Base-by-base conservation (phyloP, 2,113 vertebrate species). In the Gnathonemus echidnorhynchus region DNA sequence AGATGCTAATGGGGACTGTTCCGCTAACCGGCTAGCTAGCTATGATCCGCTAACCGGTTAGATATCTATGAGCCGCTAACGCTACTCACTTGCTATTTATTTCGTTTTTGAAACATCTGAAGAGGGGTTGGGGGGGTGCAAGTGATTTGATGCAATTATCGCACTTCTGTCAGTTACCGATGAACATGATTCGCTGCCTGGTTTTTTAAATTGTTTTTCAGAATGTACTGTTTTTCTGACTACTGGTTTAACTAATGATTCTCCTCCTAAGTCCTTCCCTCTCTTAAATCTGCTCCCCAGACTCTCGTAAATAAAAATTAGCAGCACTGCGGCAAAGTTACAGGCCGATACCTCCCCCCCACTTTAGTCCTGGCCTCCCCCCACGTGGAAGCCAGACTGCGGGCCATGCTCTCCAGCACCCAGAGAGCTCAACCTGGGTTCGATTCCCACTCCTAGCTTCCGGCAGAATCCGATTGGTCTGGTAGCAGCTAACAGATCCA, bases 231-330 rank as follows among this genome's bases (percentile, higher is more conserved):
- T 88, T 58, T 58, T 24, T 56, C 31, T 42, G n/a, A 56, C 35
- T 58, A 17, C 87, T 52, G 87, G 3, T 42, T 80, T 80, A 42
- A 39, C 74, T 42, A 39, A 80, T 19, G 35, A 80, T 21, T 19
- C 35, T 39, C 74, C 74, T 8, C 31, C 31, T 31, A 77, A 5
- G 5, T 56, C 27, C 52, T 53, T 39, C 52, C 35, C 17, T 21
- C 50, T 56, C 35, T 24, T 10, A 49, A n/a, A 39, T 52, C 58
- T 49, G 42, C 42, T 70, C 53, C 21, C 4, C 88, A 24, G 19
- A 10, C 87, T 27, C 58, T 88, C 45, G 46, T 88, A 70, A 88
- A 88, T 46, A 88, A 46, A 49, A 88, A 88, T 88, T 31, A 88
- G 19, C 15, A n/a, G 13, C 45, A 70, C 58, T 49, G 45, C 45